Percentiles rank a stretch among this genome's conserved stretches.
Evolutionary conservation across 2,888 invertebrate species (phyloP).

Genomic region (Apamea crenata): DNA sequence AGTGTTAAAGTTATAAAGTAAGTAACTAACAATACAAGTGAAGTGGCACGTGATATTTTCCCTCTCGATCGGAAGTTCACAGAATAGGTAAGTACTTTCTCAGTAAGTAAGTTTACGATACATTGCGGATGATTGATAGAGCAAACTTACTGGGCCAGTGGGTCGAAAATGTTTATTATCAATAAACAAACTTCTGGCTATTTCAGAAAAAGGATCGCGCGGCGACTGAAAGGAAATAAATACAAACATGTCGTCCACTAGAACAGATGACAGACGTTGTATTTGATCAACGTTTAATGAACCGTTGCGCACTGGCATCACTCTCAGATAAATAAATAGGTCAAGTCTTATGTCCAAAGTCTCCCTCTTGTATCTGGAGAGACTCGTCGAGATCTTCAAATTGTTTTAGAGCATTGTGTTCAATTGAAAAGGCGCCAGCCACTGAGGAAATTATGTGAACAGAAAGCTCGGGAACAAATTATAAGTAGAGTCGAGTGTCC

Average conservation of each 20-base stretch:
- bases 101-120: conserved; percentile 64
- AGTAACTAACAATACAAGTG: conserved; percentile 70
- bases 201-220: conserved; percentile 51
- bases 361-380: conserved; percentile 55
- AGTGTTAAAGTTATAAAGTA: conserved; percentile 66
- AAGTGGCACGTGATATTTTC: conserved; percentile 72
- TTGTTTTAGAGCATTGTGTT: conserved; percentile 74
- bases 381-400: conserved; percentile 52
- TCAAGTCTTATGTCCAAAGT: conserved; percentile 65
- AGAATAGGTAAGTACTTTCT: conserved; percentile 68
- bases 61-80: conserved; percentile 59
- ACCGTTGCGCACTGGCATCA: conserved; percentile 71
- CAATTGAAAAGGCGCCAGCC: conserved; percentile 78
- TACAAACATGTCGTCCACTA: conserved; percentile 50
- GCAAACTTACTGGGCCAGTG: conserved; percentile 58
- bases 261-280: conserved; percentile 65
- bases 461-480: conserved; percentile 81
- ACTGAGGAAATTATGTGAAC: conserved; percentile 79
- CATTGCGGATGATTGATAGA: conserved; percentile 66
- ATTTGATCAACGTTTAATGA: conserved; percentile 64
- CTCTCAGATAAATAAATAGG: conserved; percentile 69
- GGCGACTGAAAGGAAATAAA: conserved; percentile 41
- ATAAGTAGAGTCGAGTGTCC: conserved; percentile 75
- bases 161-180: conserved; percentile 63
- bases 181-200: conserved; percentile 60